Evolutionary conservation across 2,113 vertebrate species (phyloP).

Genomic region (Nibea coibor): DNA sequence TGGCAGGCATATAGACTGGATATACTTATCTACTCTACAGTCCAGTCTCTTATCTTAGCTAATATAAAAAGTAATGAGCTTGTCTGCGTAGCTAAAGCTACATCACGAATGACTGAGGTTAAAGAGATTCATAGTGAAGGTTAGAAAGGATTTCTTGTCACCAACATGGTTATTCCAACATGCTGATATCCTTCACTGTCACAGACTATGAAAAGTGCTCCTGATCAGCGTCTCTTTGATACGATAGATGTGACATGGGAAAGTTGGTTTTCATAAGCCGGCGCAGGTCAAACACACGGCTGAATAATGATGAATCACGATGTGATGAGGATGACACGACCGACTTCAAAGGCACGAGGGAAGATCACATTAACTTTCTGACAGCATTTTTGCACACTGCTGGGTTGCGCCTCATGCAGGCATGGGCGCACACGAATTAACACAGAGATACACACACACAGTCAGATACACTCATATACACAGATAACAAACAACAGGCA

Average conservation of each 20-base stretch:
- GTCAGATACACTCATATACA: not conserved
- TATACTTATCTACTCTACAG: not conserved
- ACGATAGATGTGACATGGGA: conserved; percentile 41
- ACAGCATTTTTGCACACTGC: conserved; percentile 44
- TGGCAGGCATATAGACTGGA: not conserved
- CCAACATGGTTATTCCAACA: conserved; percentile 25
- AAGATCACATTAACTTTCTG: conserved; percentile 58
- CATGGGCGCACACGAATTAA: conserved; percentile 22
- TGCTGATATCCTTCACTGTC: conserved; percentile 51
- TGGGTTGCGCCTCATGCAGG: conserved; percentile 18
- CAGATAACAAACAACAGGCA: conserved; percentile 6
- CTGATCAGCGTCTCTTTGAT: conserved; percentile 62
- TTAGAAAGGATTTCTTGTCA: conserved; percentile 28
- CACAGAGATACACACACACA: conserved; percentile 1
- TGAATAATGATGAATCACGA: conserved; percentile 61
- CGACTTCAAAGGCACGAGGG: conserved; percentile 51
- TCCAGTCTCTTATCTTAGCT: not conserved
- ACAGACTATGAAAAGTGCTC: conserved; percentile 41
- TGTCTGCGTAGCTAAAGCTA: not conserved
- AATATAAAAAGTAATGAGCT: not conserved
- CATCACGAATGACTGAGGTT: not conserved
- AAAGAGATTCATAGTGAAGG: conserved; percentile 17
- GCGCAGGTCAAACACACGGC: conserved; percentile 32
- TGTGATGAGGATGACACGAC: conserved; percentile 34
- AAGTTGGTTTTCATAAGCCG: conserved; percentile 44